These are phyloP conservation scores for Drosophila vallismaia DNA, from an alignment of 2,888 invertebrate genomes.

Conservation along the genomic window DNA sequence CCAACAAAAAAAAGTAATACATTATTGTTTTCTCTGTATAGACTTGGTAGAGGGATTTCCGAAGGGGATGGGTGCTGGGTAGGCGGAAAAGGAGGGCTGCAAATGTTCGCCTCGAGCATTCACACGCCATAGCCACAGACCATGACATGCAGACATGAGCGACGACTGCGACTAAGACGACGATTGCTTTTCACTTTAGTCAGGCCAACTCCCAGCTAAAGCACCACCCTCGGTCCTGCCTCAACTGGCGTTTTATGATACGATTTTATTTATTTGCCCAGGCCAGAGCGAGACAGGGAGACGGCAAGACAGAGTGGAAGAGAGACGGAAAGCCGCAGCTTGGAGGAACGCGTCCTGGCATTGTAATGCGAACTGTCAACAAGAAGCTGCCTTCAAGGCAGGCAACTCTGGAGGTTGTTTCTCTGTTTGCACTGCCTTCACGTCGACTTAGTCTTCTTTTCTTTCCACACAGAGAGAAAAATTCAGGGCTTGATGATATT, in stretches of 20 bases:
- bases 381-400: slow-evolving; percentile 57
- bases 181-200: slow-evolving; percentile 73
- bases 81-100: slow-evolving; percentile 10
- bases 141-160: slow-evolving; percentile 66
- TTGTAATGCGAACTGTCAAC: slow-evolving; percentile 78
- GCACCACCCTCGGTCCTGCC: background rate
- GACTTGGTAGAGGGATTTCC: background rate
- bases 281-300: slow-evolving; percentile 36
- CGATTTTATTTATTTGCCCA: slow-evolving; percentile 76
- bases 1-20: background rate
- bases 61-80: background rate
- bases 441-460: slow-evolving; percentile 5
- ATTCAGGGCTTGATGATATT: background rate
- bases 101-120: slow-evolving; percentile 74
- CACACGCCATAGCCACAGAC: slow-evolving; percentile 75
- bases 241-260: slow-evolving; percentile 69
- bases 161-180: slow-evolving; percentile 52
- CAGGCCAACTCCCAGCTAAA: slow-evolving; percentile 21
- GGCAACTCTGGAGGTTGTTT: slow-evolving; percentile 61
- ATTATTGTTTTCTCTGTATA: slow-evolving; percentile 8
- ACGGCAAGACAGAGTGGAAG: too few species aligned
- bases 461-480: slow-evolving; percentile 3
- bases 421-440: slow-evolving; percentile 36
- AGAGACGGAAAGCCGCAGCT: slow-evolving; percentile 29
- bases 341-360: slow-evolving; percentile 60